Evolutionary conservation across 2,113 vertebrate genomes (phyloP).

Genomic region (Lethenteron camtschaticum): DNA sequence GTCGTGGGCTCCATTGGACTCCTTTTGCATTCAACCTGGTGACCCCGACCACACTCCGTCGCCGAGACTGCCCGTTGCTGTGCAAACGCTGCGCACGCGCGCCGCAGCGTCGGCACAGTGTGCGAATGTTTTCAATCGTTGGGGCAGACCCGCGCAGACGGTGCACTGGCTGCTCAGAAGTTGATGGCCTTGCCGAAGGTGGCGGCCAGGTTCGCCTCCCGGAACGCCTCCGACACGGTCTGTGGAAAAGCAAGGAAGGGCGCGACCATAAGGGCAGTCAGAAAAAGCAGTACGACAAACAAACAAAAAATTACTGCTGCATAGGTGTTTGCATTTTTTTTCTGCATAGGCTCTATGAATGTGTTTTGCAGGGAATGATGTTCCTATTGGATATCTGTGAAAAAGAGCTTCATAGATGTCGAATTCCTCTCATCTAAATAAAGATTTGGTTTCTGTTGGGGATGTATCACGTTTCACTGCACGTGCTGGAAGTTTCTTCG

Average conservation of each 20-base stretch:
- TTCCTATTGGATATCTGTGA: background rate
- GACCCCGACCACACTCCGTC: too few relatives aligned
- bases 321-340: background rate
- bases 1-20: too few relatives aligned
- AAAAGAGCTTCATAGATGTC: too few relatives aligned
- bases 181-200: slow-evolving; percentile 95
- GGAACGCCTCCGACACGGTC: slow-evolving; percentile 96
- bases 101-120: background rate
- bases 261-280: background rate
- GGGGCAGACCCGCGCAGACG: background rate
- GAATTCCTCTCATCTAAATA: too few relatives aligned
- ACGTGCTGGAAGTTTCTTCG: too few relatives aligned
- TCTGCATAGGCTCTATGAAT: background rate
- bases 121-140: background rate
- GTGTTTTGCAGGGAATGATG: background rate
- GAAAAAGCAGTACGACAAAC: too few relatives aligned
- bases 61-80: too few relatives aligned
- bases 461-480: too few relatives aligned
- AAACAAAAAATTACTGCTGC: too few relatives aligned
- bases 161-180: slow-evolving; percentile 30
- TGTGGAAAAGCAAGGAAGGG: slow-evolving; percentile 18
- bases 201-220: slow-evolving; percentile 90
- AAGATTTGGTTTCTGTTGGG: too few relatives aligned
- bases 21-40: too few relatives aligned
- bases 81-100: background rate